Base-by-base conservation (phyloP, 2,797 vertebrate genomes). In the Hemitrygon akajei region DNA sequence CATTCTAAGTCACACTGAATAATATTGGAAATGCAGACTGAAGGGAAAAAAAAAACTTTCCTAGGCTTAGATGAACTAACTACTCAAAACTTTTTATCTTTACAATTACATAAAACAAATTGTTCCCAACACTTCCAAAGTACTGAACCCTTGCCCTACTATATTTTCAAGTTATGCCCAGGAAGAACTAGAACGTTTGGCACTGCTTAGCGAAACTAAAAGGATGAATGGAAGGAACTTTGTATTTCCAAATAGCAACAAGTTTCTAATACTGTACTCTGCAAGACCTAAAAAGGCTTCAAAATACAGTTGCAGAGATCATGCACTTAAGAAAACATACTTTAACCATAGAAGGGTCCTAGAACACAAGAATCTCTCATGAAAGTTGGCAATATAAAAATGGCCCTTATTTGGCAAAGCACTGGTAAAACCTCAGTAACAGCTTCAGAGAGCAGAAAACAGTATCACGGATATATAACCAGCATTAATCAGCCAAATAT, bases 351-450 rank as follows among this genome's bases (percentile, higher is more conserved):
- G 91, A 92, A 92, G 69, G 91, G 11, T 2, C 71, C 47, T 58
- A 76, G 71, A 5, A 93, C 47, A 76, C 25, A 76, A 3, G 73
- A 16, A 93, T 40, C 71, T 66, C 3, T 76, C 91, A 14, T 58
- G 91, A 73, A 93, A 58, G 91, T 25, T 37, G 34, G 69, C 34
- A 75, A 27, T 25, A 27, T 11, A 56, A 92, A 92, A 47, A 47
- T 92, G 37, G 66, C 34, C 89, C 91, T 30, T 92, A 92, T 76
- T 76, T 93, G 91, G 91, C 66, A 73, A 91, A 91, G 63, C 18
- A 71, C 63, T 58, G 22, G 14, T 56, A 58, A 27, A 47, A 69
- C 40, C 73, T 93, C 22, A 75, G 40, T 93, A 91, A 91, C 37
- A 93, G 71, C 47, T 76, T 14, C 11, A 93, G 40, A 76, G 40